Conservation (phyloP, 1,140 invertebrate species). For the Schlechtendalia chinensis region DNA sequence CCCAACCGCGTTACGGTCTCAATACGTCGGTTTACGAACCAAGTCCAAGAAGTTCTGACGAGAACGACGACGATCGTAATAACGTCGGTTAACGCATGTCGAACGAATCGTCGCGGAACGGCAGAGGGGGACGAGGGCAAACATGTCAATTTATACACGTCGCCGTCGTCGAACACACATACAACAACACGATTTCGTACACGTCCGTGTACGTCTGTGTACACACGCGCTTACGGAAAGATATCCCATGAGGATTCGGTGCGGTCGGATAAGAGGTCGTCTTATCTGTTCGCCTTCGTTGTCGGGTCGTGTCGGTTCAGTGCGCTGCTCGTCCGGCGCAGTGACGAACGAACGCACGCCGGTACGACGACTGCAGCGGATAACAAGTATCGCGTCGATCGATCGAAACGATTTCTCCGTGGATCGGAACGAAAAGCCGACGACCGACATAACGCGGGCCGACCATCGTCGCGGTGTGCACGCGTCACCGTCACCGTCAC, state of each 20-base stretch:
- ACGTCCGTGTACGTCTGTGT: neutral
- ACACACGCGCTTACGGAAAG: neutral
- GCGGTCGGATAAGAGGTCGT: slow-evolving; percentile 24
- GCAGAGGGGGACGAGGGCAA: neutral
- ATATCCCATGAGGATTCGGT: slow-evolving; percentile 23
- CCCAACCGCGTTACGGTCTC: too few relatives aligned
- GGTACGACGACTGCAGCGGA: neutral
- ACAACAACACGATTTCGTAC: neutral
- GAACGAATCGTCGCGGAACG: neutral
- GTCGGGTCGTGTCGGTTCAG: neutral
- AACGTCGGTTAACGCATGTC: too few relatives aligned
- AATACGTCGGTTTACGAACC: too few relatives aligned
- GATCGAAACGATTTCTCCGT: neutral
- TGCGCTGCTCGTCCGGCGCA: neutral
- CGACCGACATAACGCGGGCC: neutral
- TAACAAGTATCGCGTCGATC: neutral
- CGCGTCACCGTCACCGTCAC: neutral
- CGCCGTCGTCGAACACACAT: neutral
- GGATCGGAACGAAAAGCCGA: too few relatives aligned
- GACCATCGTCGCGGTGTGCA: neutral
- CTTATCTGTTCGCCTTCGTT: slow-evolving; percentile 17
- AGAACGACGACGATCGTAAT: too few relatives aligned
- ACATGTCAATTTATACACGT: too few relatives aligned
- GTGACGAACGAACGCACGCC: neutral
- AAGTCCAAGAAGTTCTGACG: too few relatives aligned